Conservation (phyloP, 2,888 invertebrate species). For the Monopis laevigella region DNA sequence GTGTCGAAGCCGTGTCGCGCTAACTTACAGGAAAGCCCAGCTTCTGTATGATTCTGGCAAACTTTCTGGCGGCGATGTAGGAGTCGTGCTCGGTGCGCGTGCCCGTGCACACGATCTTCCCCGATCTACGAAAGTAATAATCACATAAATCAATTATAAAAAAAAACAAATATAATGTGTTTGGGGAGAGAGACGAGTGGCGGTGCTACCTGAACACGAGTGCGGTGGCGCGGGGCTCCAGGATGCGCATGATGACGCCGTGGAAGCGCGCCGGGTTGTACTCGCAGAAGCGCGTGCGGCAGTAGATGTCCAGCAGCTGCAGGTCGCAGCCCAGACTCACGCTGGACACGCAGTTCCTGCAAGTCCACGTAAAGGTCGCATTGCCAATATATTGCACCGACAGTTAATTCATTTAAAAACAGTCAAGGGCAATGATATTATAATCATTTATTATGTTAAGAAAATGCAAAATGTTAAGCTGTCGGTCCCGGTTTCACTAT, state of each 20-base stretch:
- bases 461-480: too few relatives aligned
- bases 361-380: too few relatives aligned
- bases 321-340: constrained; percentile 78
- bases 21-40: constrained; percentile 74
- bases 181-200: too few relatives aligned
- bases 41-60: constrained; percentile 84
- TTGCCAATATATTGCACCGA: too few relatives aligned
- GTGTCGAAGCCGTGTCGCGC: neutral
- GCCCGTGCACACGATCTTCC: constrained; percentile 85
- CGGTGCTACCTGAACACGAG: constrained; percentile 71
- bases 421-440: too few relatives aligned
- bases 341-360: constrained; percentile 83
- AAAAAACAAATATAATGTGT: too few relatives aligned
- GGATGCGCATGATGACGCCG: constrained; percentile 84
- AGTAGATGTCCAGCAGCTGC: constrained; percentile 78
- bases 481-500: too few relatives aligned
- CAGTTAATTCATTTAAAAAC: too few relatives aligned
- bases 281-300: constrained; percentile 82
- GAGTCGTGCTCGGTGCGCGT: constrained; percentile 81
- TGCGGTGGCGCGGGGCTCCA: constrained; percentile 80
- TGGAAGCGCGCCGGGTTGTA: constrained; percentile 85
- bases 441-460: too few relatives aligned
- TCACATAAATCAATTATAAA: too few relatives aligned
- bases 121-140: constrained; percentile 71
- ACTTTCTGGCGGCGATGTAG: constrained; percentile 80